Conservation (phyloP, 92 coral and sea anemone genomes). For the Desmophyllum pertusum region DNA sequence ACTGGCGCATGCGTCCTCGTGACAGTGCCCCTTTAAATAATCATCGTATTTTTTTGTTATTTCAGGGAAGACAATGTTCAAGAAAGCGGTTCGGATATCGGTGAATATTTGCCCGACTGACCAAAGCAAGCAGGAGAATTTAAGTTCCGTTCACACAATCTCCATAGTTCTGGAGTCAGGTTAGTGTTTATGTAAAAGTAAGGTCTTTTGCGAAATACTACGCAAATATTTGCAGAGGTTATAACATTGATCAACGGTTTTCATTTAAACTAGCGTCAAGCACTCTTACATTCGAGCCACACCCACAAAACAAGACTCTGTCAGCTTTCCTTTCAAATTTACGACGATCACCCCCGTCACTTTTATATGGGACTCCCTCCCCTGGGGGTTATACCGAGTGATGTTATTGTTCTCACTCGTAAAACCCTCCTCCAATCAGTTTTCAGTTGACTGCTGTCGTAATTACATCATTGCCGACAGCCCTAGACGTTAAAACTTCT, state of each 20-base stretch:
- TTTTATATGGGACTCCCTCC: too few species aligned
- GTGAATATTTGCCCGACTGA: conserved; percentile 76
- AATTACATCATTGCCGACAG: background rate
- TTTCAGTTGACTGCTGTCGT: background rate
- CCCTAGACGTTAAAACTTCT: too few species aligned
- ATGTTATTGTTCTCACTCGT: too few species aligned
- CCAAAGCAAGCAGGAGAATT: conserved; percentile 41
- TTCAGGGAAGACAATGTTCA: conserved; percentile 87
- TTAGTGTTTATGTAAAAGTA: conserved; percentile 3
- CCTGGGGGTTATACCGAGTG: too few species aligned
- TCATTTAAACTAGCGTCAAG: too few species aligned
- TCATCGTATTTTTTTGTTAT: background rate
- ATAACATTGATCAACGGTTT: background rate
- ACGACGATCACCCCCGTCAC: too few species aligned
- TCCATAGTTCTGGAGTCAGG: conserved; percentile 91
- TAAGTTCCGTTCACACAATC: conserved; percentile 73
- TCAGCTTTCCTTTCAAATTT: too few species aligned
- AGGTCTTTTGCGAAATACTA: background rate
- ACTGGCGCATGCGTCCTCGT: too few species aligned
- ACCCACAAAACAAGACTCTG: too few species aligned
- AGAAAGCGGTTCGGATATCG: conserved; percentile 80
- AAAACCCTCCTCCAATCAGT: too few species aligned
- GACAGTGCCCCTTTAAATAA: too few species aligned
- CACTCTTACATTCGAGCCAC: too few species aligned
- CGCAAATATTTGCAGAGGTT: background rate